phyloP scores from a whole-genome alignment of 2,888 invertebrate genomes.

The Xanthorhoe designata region DNA sequence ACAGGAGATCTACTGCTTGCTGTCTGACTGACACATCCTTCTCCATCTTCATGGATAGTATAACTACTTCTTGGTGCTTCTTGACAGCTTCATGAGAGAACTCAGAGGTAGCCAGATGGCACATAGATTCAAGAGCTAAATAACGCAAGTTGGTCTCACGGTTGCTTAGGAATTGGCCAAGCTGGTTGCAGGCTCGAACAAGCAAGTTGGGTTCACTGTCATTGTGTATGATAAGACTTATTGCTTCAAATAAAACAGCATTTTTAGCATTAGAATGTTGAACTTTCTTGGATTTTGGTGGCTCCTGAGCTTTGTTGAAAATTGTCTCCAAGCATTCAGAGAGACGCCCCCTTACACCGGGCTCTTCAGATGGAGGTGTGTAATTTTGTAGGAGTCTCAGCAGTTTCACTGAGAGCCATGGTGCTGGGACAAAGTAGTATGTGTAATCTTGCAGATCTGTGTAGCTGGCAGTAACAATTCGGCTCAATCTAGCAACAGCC shows the following conservation, averaged over 20 bases:
- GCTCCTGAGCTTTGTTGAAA: slow-evolving; percentile 99
- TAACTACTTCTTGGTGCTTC: slow-evolving; percentile 99
- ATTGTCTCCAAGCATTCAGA: slow-evolving; percentile 99
- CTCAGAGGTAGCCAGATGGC: slow-evolving; percentile 99
- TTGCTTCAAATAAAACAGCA: slow-evolving; percentile 99
- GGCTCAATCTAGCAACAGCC: slow-evolving; percentile 97
- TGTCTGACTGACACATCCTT: slow-evolving; percentile 99
- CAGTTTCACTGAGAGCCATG: slow-evolving; percentile 99
- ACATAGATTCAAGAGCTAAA: slow-evolving; percentile 99
- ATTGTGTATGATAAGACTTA: slow-evolving; percentile 99
- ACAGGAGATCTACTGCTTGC: slow-evolving; percentile 98
- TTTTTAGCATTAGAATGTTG: slow-evolving; percentile 99
- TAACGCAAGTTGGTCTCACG: slow-evolving; percentile 99
- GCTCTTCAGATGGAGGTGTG: slow-evolving; percentile 97
- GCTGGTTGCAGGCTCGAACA: slow-evolving; percentile 98
- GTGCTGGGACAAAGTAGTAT: slow-evolving; percentile 99
- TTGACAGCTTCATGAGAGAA: slow-evolving; percentile 99
- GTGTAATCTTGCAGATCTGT: slow-evolving; percentile 99
- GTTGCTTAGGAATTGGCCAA: slow-evolving; percentile 98
- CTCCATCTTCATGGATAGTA: slow-evolving; percentile 99
- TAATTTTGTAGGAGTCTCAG: slow-evolving; percentile 98
- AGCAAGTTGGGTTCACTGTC: slow-evolving; percentile 98
- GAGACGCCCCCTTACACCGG: slow-evolving; percentile 97
- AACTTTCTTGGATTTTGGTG: slow-evolving; percentile 99
- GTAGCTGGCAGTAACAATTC: slow-evolving; percentile 99